phyloP scores from a whole-genome alignment of 1,140 invertebrate species.

The Drosophila pectinifera region DNA sequence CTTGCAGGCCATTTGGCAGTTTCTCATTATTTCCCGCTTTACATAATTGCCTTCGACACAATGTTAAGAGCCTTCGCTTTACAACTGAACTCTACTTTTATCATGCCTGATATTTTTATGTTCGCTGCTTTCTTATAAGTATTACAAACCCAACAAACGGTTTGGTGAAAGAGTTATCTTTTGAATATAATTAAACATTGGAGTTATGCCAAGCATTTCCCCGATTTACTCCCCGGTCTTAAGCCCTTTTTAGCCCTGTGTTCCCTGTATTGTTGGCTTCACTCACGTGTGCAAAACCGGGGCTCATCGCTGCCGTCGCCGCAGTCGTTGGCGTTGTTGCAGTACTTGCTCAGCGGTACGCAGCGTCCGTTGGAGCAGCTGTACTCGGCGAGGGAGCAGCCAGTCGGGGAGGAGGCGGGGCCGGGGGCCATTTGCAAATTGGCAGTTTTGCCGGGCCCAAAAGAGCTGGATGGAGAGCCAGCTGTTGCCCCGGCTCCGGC shows the following conservation, averaged over 20 bases:
- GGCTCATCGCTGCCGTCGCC: constrained; percentile 94
- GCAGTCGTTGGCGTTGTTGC: constrained; percentile 93
- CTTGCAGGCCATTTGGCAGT: constrained; percentile 27
- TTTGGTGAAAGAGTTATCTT: background rate
- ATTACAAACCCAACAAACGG: background rate
- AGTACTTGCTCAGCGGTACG: constrained; percentile 92
- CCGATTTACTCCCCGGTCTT: background rate
- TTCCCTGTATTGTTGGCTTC: background rate
- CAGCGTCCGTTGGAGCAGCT: constrained; percentile 92
- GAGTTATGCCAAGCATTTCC: background rate
- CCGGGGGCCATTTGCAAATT: constrained; percentile 56
- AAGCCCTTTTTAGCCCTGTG: background rate
- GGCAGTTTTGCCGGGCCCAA: constrained; percentile 52
- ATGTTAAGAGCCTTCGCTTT: constrained; percentile 6
- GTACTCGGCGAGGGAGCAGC: constrained; percentile 92
- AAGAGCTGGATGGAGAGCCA: constrained; percentile 33
- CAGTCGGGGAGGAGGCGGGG: constrained; percentile 26
- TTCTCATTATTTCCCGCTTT: constrained; percentile 63
- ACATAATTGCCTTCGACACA: constrained; percentile 57
- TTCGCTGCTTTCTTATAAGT: background rate
- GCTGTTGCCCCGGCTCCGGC: constrained; percentile 26
- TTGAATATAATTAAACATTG: background rate
- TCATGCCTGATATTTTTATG: background rate
- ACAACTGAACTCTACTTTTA: background rate
- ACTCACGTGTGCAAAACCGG: constrained; percentile 94